Conservation (phyloP, 2,888 invertebrate genomes). For the Dryococelus australis region DNA sequence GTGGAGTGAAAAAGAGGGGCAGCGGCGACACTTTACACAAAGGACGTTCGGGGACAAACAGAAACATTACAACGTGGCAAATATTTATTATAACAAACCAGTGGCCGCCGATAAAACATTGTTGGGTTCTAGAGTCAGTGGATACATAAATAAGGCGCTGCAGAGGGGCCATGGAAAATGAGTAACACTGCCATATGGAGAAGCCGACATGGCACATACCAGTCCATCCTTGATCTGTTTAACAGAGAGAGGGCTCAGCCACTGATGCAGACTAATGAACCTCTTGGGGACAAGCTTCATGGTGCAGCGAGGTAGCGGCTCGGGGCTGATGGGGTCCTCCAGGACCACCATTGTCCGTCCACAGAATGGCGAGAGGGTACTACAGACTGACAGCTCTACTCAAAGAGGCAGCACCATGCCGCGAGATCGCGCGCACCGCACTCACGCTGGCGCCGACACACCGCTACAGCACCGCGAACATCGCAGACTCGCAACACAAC, state of each 20-base stretch:
- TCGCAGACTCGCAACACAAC: constrained; percentile 49
- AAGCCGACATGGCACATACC: constrained; percentile 49
- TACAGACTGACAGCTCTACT: constrained; percentile 57
- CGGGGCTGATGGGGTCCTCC: constrained; percentile 58
- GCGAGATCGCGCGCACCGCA: not conserved
- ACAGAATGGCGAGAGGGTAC: constrained; percentile 26
- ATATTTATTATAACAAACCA: no score
- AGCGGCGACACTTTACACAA: no score
- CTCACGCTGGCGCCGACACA: constrained; percentile 19
- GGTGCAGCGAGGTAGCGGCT: constrained; percentile 57
- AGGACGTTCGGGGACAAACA: no score
- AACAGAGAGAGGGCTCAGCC: constrained; percentile 74
- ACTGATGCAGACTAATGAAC: constrained; percentile 89
- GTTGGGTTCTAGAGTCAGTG: no score
- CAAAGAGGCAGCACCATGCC: constrained; percentile 53
- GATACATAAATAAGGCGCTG: no score
- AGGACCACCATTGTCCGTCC: constrained; percentile 70
- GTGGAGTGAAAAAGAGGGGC: no score
- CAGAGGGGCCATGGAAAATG: no score
- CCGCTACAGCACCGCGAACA: not conserved
- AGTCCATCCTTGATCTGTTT: constrained; percentile 62
- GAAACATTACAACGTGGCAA: no score
- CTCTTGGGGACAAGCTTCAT: constrained; percentile 91
- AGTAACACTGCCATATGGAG: no score
- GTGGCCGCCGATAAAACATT: no score